A percentile compares a stretch with the other conserved stretches of the same genome.
Evolutionary conservation across 2,888 invertebrate species (phyloP).

Genomic region (Ophraella communa): DNA sequence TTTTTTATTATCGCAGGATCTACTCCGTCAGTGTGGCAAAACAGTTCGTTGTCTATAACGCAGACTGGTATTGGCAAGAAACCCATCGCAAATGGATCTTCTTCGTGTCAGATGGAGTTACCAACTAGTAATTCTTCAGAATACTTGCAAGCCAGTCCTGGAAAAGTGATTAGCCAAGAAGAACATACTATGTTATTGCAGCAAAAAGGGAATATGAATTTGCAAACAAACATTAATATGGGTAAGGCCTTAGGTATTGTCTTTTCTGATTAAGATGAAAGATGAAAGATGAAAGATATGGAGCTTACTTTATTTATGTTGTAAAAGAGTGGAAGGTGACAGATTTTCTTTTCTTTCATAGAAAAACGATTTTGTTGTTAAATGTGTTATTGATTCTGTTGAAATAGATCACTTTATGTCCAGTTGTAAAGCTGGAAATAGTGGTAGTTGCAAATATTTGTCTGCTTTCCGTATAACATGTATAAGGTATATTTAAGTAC

Average conservation of each 20-base stretch:
- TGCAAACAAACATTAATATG: conserved; percentile 63
- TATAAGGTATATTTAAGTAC: too few species aligned
- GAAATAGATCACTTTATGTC: too few species aligned
- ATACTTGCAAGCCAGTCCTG: conserved; percentile 34
- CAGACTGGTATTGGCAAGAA: conserved; percentile 36
- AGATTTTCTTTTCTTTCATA: too few species aligned
- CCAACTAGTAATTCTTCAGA: conserved; percentile 42
- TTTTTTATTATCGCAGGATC: conserved; percentile 43
- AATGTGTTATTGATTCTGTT: too few species aligned
- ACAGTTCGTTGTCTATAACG: conserved; percentile 47
- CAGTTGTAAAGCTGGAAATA: too few species aligned
- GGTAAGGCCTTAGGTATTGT: conserved; percentile 50
- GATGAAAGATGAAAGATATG: too few species aligned
- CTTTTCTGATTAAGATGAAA: too few species aligned
- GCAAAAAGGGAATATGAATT: conserved; percentile 39
- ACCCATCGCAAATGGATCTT: conserved; percentile 42
- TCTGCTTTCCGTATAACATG: too few species aligned
- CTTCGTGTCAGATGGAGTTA: conserved; percentile 35
- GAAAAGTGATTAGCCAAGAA: conserved; percentile 14
- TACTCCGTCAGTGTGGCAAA: conserved; percentile 52
- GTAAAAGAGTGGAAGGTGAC: too few species aligned
- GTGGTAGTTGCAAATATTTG: too few species aligned
- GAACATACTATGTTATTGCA: conserved; percentile 28
- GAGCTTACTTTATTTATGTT: too few species aligned
- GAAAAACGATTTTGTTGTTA: too few species aligned